Percentiles rank a stretch among this genome's conserved stretches.
Evolutionary conservation across 2,113 vertebrate species (phyloP).

Genomic region (Pogona vitticeps): DNA sequence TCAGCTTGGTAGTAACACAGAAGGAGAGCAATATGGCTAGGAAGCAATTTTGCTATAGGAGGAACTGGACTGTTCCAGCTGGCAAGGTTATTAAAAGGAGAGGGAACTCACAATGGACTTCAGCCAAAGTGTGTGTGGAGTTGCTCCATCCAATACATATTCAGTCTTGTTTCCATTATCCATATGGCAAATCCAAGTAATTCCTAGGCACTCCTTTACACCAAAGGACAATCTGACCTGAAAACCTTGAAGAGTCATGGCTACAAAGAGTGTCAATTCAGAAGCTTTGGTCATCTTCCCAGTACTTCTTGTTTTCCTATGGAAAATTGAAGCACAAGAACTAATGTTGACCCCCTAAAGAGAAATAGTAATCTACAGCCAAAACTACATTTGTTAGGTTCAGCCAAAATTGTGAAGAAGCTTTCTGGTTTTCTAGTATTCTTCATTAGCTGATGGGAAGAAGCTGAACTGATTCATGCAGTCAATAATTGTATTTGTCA

Average conservation of each 20-base stretch:
- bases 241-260: not conserved
- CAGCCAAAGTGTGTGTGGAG: not conserved
- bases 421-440: not conserved
- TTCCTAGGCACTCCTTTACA: not conserved
- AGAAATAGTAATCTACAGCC: not conserved
- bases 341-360: no score
- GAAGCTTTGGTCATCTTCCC: no score
- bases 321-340: not conserved
- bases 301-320: not conserved
- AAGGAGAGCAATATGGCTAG: constrained; percentile 9
- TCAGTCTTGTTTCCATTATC: rapidly evolving
- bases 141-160: no score
- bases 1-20: constrained; percentile 3
- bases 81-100: constrained; percentile 1
- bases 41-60: constrained; percentile 4
- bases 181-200: rapidly evolving
- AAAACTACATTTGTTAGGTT: not conserved
- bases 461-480: no score
- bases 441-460: not conserved
- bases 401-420: not conserved
- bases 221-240: not conserved
- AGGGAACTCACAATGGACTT: not conserved
- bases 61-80: not conserved
- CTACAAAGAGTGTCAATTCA: not conserved
- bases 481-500: no score